Conservation (phyloP, 2,113 vertebrate genomes). For the Indri indri region DNA sequence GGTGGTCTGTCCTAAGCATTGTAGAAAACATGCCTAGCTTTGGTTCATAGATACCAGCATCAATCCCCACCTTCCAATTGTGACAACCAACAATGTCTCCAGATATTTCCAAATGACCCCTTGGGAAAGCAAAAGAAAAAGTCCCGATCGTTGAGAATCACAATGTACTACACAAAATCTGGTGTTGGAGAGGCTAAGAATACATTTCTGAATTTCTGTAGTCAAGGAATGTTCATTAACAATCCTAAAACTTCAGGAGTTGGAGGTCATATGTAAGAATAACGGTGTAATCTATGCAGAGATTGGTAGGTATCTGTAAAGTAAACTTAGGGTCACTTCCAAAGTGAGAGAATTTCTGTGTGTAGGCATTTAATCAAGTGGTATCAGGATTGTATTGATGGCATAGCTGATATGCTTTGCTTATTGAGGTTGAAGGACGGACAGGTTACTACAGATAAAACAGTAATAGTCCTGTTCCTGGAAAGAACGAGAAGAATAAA, state of each 20-base stretch:
- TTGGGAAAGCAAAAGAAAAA: not conserved
- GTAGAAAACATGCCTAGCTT: not conserved
- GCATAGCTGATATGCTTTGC: not conserved
- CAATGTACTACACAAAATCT: not conserved
- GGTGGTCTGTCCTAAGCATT: not conserved
- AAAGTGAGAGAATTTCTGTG: not conserved
- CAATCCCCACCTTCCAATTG: accelerated
- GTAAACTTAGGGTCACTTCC: not conserved
- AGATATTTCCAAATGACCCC: not conserved
- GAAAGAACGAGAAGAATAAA: not conserved
- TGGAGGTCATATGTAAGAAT: not conserved
- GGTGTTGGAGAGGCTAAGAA: not conserved
- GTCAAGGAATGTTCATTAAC: not conserved
- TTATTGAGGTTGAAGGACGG: not conserved
- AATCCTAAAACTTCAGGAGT: not conserved
- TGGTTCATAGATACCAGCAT: not conserved
- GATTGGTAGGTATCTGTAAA: not conserved
- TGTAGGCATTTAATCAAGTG: not conserved
- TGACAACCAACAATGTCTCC: not conserved
- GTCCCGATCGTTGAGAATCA: not conserved
- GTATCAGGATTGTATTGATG: not conserved
- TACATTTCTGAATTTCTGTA: not conserved
- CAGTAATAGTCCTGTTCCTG: not conserved
- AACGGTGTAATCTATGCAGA: not conserved
- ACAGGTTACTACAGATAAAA: not conserved